Evolutionary conservation across 1,140 invertebrate species (phyloP).

Genomic region (Trachymyrmex cornetzi): DNA sequence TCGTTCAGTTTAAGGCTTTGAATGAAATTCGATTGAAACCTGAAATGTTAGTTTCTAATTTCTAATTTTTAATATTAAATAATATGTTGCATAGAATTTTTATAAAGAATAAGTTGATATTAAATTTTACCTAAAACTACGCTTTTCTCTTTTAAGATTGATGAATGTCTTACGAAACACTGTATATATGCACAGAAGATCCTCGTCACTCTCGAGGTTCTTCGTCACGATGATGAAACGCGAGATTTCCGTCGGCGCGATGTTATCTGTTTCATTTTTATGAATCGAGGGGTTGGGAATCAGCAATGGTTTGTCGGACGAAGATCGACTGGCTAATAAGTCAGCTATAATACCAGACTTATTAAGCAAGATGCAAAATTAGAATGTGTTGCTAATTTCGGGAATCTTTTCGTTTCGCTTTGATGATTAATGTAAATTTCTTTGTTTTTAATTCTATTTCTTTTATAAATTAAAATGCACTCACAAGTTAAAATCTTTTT

Average conservation of each 20-base stretch:
- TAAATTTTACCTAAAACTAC: neutral
- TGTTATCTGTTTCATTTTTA: constrained; percentile 48
- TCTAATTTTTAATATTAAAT: constrained; percentile 15
- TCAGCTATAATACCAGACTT: constrained; percentile 4
- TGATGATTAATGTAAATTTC: neutral
- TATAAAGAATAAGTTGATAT: neutral
- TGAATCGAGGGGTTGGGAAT: constrained; percentile 46
- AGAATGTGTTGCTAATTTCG: neutral
- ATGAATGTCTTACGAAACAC: constrained; percentile 29
- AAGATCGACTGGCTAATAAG: constrained; percentile 33
- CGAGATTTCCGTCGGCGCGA: constrained; percentile 49
- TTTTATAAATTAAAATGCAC: constrained; percentile 1
- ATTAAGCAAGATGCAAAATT: constrained; percentile 27
- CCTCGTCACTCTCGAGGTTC: constrained; percentile 43
- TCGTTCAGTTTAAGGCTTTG: too few relatives aligned
- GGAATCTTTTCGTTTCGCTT: neutral
- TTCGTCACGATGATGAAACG: constrained; percentile 54
- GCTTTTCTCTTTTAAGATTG: neutral
- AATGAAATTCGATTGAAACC: neutral
- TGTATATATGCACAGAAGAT: neutral
- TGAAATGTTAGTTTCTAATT: neutral
- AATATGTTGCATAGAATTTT: neutral
- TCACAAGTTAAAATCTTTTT: neutral
- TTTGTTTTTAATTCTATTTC: neutral
- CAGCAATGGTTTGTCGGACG: constrained; percentile 26